Evolutionary conservation across 2,113 vertebrate genomes (phyloP), one percentile per base, ranked within the genome.

Genomic region (Brienomyrus longianalis): DNA sequence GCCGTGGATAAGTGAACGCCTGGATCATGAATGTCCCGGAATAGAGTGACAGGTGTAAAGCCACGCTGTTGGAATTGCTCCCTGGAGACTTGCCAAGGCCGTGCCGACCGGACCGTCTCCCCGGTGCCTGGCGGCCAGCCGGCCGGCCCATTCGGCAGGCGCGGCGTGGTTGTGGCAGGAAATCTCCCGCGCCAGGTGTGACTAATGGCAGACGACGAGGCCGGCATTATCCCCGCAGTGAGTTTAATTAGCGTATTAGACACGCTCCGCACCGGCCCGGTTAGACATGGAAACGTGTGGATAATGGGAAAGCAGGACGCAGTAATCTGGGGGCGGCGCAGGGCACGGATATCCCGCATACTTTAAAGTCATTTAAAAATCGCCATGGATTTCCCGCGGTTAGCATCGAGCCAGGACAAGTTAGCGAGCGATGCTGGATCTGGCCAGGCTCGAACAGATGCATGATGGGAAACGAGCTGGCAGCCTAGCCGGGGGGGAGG

Each of bases 221-320:
- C 94, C 94, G 93, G 94, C 94, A 94, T 96, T 95, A 95, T 95
- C 94, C 95, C 95, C 91, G 93, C 92, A 91, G 95, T 94, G 95
- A 94, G 93, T 93, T 95, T 96, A 96, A 96, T 96, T 96, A 95
- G 94, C 94, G 94, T 94, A 95, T 95, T 95, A 95, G 94, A 94
- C 94, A 93, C 93, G 94, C 94, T 93, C 94, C 94, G 95, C 95
- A 95, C 93, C 89, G 92, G 94, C 90, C 92, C 93, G 93, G 94
- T 94, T 94, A 93, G 94, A 94, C 93, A 93, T 27, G 50, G 89
- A 92, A 91, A 86, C 6, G 10, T 85, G 87, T 90, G 84, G 87
- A 92, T 95, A 94, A 94, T 94, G 93, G 89, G 90, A 92, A 86
- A 89, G 89, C 87, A 91, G 90, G 91, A 92, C 93, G 91, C 94